Conservation (phyloP, 2,888 invertebrate species). For the Cataglyphis altisquamis region DNA sequence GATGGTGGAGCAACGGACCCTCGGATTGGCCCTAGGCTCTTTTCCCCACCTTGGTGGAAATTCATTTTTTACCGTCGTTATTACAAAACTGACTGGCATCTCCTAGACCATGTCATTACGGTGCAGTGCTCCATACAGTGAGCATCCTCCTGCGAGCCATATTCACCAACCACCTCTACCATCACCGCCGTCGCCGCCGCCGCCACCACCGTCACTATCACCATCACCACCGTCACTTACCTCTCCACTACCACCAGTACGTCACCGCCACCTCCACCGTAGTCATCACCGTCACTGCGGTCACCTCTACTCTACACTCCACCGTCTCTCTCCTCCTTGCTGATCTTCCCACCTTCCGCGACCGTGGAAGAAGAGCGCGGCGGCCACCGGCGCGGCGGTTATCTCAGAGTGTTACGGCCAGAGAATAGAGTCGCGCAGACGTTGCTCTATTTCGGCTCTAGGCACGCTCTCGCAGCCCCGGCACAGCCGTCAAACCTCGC, state of each 20-base stretch:
- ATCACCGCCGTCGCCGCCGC: slow-evolving; percentile 50
- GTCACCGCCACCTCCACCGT: slow-evolving; percentile 49
- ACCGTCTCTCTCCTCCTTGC: slow-evolving; percentile 71
- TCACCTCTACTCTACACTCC: slow-evolving; percentile 68
- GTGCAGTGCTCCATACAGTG: slow-evolving; percentile 84
- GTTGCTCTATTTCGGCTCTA: slow-evolving; percentile 72
- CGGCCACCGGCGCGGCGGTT: slow-evolving; percentile 71
- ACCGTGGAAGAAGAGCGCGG: slow-evolving; percentile 77
- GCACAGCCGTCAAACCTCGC: slow-evolving; percentile 10
- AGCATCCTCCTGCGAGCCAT: slow-evolving; percentile 80
- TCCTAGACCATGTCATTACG: slow-evolving; percentile 86
- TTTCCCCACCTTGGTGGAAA: slow-evolving; percentile 85
- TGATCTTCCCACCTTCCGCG: slow-evolving; percentile 75
- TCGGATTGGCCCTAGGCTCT: slow-evolving; percentile 82
- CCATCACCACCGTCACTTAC: slow-evolving; percentile 47
- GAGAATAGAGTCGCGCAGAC: slow-evolving; percentile 71
- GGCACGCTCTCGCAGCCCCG: slow-evolving; percentile 23
- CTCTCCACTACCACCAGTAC: slow-evolving; percentile 34
- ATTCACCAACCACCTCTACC: slow-evolving; percentile 49
- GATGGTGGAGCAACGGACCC: slow-evolving; percentile 67
- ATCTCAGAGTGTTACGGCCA: slow-evolving; percentile 75
- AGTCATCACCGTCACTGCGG: slow-evolving; percentile 56
- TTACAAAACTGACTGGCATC: slow-evolving; percentile 86
- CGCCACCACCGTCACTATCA: slow-evolving; percentile 43
- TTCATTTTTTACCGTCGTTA: slow-evolving; percentile 86